These are phyloP conservation scores for Trachelipus rathkii DNA, from an alignment of 1,140 invertebrate species.

Conservation along the genomic window DNA sequence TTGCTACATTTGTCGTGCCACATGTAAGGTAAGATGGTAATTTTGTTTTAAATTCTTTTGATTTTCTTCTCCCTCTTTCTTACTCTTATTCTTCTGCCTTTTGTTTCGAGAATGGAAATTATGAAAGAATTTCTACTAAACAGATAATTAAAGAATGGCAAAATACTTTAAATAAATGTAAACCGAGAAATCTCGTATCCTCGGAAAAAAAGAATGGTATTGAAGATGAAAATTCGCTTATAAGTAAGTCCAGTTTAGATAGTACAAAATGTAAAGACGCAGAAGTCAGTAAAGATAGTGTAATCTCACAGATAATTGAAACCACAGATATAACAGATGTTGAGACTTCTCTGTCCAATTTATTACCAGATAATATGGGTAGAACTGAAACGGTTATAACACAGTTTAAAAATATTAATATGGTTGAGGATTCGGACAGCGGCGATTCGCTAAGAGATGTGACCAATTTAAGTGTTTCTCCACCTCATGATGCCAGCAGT, in stretches of 20 bases:
- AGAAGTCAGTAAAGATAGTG: neutral
- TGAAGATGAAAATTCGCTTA: no score
- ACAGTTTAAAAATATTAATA: no score
- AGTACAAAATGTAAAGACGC: no score
- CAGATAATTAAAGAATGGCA: neutral
- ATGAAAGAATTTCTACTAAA: neutral
- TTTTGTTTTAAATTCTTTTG: neutral
- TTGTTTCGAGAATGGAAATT: neutral
- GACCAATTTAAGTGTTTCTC: neutral
- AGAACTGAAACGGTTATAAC: neutral
- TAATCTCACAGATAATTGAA: neutral
- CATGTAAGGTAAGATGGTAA: constrained; percentile 1
- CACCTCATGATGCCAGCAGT: neutral
- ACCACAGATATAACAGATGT: neutral
- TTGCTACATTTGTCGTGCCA: neutral
- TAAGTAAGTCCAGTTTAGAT: no score
- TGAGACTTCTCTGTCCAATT: neutral
- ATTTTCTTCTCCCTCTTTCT: neutral
- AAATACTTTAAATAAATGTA: neutral
- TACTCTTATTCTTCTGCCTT: neutral
- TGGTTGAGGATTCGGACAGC: no score
- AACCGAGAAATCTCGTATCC: neutral
- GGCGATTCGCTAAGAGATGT: no score
- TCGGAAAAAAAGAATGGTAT: no score
- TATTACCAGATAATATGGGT: neutral